Percentiles rank a stretch among this genome's conserved stretches.
These are phyloP conservation scores for Drosophila kambysellisi DNA, from an alignment of 2,888 invertebrate species.

Conservation along the genomic window DNA sequence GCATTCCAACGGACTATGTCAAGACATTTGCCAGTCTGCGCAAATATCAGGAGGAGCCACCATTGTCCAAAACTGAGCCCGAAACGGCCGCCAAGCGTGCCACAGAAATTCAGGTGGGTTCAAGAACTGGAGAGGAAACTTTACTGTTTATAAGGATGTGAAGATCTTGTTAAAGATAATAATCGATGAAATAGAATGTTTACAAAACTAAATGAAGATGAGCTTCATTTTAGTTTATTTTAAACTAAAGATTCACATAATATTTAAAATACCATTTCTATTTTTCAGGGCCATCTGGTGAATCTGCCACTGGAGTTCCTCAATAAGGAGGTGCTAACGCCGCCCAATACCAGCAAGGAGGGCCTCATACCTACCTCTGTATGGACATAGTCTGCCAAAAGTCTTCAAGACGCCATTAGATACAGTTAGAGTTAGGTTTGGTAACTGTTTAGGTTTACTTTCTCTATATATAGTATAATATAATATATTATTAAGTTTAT, in stretches of 20 bases:
- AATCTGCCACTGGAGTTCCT: constrained; percentile 95
- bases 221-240: neutral
- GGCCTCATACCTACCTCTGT: constrained; percentile 96
- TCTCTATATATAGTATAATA: constrained; percentile 7
- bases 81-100: constrained; percentile 90
- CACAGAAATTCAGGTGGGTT: constrained; percentile 89
- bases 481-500: neutral
- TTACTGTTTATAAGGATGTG: neutral
- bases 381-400: constrained; percentile 90
- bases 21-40: constrained; percentile 91
- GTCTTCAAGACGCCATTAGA: constrained; percentile 62
- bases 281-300: constrained; percentile 91
- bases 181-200: neutral
- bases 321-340: constrained; percentile 93
- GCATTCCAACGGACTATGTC: constrained; percentile 94
- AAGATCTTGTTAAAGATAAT: too few species aligned
- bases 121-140: neutral
- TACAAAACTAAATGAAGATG: neutral
- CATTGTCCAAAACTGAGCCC: constrained; percentile 91
- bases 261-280: rapidly evolving
- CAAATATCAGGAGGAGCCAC: constrained; percentile 90
- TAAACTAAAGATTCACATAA: neutral
- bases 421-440: constrained; percentile 20
- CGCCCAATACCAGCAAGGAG: constrained; percentile 93
- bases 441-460: constrained; percentile 15